A percentile compares a stretch with the other conserved stretches of the same genome.
Evolutionary conservation across 2,797 vertebrate genomes (phyloP).

Genomic region (Siniperca undulata): DNA sequence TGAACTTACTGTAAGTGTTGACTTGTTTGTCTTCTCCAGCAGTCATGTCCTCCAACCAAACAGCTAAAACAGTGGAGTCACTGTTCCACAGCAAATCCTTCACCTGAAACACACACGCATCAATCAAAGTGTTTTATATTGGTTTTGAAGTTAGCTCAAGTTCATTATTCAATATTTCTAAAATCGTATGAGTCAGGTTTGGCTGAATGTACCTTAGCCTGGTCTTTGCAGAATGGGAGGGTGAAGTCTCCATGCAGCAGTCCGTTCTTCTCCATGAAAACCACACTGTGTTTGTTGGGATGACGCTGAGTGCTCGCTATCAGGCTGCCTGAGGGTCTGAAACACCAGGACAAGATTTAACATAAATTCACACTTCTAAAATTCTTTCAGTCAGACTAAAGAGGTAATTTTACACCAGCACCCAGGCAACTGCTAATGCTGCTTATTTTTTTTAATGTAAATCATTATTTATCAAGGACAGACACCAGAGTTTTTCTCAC

Average conservation of each 20-base stretch:
- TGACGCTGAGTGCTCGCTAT: constrained; percentile 93
- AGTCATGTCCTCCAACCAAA: constrained; percentile 92
- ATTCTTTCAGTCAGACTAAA: background rate
- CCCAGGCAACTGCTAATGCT: background rate
- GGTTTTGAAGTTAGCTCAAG: background rate
- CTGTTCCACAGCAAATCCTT: constrained; percentile 95
- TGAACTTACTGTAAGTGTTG: constrained; percentile 86
- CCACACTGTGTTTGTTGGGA: constrained; percentile 93
- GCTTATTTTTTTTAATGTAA: background rate
- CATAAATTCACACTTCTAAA: background rate
- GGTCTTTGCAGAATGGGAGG: constrained; percentile 90
- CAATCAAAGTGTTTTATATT: background rate
- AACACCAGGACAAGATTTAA: background rate
- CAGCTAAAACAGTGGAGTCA: constrained; percentile 91
- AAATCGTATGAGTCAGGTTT: rapidly evolving
- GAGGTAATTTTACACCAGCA: background rate
- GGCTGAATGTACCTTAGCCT: constrained; percentile 85
- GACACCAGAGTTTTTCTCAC: background rate
- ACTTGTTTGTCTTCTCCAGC: constrained; percentile 70
- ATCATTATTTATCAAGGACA: background rate
- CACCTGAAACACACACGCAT: constrained; percentile 82
- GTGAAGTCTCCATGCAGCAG: constrained; percentile 96
- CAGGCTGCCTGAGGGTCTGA: constrained; percentile 93
- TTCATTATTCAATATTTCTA: rapidly evolving
- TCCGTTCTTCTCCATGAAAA: constrained; percentile 98